These are phyloP conservation scores for Chiloscyllium punctatum DNA, from an alignment of 2,797 vertebrate species.

Conservation along the genomic window DNA sequence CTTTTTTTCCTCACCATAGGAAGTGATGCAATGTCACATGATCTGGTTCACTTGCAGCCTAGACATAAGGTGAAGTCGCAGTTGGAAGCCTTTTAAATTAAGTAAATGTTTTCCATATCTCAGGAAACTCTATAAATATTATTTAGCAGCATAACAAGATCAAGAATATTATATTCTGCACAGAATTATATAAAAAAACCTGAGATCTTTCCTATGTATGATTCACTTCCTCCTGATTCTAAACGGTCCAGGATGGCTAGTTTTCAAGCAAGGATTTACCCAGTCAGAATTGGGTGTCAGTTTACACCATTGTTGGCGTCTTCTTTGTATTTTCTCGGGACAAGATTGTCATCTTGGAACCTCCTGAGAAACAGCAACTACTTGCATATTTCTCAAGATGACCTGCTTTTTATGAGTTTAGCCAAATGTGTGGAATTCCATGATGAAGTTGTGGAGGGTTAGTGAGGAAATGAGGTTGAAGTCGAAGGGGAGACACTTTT, in stretches of 20 bases:
- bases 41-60: too few species aligned
- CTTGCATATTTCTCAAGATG: background rate
- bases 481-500: background rate
- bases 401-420: background rate
- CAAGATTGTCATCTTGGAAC: background rate
- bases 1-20: too few species aligned
- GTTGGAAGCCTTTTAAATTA: too few species aligned
- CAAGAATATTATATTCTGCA: background rate
- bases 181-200: background rate
- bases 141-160: too few species aligned
- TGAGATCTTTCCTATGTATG: background rate
- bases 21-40: too few species aligned
- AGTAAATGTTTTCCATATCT: too few species aligned
- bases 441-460: background rate
- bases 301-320: background rate
- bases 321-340: background rate
- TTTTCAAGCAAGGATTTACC: background rate
- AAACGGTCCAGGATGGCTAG: background rate
- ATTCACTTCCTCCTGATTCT: background rate
- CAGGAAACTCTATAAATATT: too few species aligned
- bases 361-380: background rate
- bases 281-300: background rate
- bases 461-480: background rate
- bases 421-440: background rate
- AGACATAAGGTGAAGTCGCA: too few species aligned